A percentile compares a stretch with the other conserved stretches of the same genome.
Evolutionary conservation across 1,140 invertebrate genomes (phyloP).

Genomic region (Cydia pomonella): DNA sequence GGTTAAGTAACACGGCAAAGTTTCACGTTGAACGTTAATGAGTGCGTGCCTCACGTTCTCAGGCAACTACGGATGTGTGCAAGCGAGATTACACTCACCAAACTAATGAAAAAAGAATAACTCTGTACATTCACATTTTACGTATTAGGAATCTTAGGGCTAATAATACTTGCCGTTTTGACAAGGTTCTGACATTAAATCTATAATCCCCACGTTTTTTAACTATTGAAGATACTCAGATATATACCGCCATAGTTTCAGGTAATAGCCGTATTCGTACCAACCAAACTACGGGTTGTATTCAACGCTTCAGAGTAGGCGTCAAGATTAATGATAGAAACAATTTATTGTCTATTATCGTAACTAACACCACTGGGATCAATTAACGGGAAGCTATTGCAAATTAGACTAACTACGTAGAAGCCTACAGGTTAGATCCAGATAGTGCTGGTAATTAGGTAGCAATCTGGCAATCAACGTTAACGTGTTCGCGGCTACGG

Average conservation of each 20-base stretch:
- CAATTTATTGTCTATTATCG: slow-evolving; percentile 79
- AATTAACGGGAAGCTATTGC: slow-evolving; percentile 76
- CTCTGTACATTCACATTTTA: neutral
- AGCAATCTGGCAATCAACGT: slow-evolving; percentile 34
- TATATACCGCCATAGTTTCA: neutral
- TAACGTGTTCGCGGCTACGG: slow-evolving; percentile 27
- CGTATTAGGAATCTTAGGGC: no score
- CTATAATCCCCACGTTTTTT: no score
- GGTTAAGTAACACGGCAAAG: slow-evolving; percentile 59
- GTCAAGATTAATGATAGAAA: slow-evolving; percentile 73
- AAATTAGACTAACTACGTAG: slow-evolving; percentile 70
- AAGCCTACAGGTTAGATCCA: slow-evolving; percentile 52
- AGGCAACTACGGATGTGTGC: slow-evolving; percentile 59
- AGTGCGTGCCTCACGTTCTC: slow-evolving; percentile 73
- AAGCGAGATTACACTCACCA: slow-evolving; percentile 46
- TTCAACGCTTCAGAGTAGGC: slow-evolving; percentile 49
- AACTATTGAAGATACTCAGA: no score
- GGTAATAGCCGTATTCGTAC: neutral
- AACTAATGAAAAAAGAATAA: slow-evolving; percentile 22
- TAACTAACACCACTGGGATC: slow-evolving; percentile 67
- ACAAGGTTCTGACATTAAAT: no score
- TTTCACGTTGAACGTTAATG: slow-evolving; percentile 78
- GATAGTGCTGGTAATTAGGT: slow-evolving; percentile 48
- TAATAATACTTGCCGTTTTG: no score
- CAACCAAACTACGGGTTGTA: neutral